Evolutionary conservation across 2,797 vertebrate species (phyloP).

Genomic region (Danio albolineatus): DNA sequence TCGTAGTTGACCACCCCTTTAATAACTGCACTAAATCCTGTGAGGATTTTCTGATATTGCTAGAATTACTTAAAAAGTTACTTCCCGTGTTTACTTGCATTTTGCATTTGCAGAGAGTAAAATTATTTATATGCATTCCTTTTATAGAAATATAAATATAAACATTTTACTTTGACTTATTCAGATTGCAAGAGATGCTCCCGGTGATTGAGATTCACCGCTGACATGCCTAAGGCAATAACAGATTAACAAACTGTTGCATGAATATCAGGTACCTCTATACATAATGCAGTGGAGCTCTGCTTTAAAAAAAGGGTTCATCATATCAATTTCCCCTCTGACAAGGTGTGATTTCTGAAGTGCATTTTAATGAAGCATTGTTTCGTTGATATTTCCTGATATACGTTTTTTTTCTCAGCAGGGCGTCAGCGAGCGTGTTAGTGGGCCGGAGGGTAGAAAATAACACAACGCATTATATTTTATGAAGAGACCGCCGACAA

Average conservation of each 20-base stretch:
- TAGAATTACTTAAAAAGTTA: too few relatives aligned
- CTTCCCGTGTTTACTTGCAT: too few relatives aligned
- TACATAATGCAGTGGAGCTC: background rate
- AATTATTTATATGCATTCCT: too few relatives aligned
- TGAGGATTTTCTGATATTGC: too few relatives aligned
- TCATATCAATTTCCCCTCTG: slow-evolving; percentile 33
- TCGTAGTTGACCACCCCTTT: too few relatives aligned
- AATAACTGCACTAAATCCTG: too few relatives aligned
- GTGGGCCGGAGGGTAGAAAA: slow-evolving; percentile 62
- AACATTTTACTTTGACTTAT: background rate
- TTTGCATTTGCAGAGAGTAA: too few relatives aligned
- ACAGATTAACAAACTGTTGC: background rate
- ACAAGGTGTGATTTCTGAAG: slow-evolving; percentile 29
- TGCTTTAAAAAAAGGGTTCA: slow-evolving; percentile 6
- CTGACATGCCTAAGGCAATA: background rate
- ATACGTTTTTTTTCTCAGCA: slow-evolving; percentile 42
- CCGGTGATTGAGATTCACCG: background rate
- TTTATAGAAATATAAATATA: too few relatives aligned
- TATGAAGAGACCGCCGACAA: slow-evolving; percentile 50
- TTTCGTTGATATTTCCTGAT: slow-evolving; percentile 58
- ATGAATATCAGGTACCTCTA: background rate
- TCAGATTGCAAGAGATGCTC: background rate
- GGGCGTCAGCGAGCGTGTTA: slow-evolving; percentile 54
- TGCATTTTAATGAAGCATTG: slow-evolving; percentile 58
- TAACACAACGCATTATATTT: slow-evolving; percentile 53